Base-by-base conservation (phyloP, 1,140 invertebrate species). In the Hydropsyche tenuis region DNA sequence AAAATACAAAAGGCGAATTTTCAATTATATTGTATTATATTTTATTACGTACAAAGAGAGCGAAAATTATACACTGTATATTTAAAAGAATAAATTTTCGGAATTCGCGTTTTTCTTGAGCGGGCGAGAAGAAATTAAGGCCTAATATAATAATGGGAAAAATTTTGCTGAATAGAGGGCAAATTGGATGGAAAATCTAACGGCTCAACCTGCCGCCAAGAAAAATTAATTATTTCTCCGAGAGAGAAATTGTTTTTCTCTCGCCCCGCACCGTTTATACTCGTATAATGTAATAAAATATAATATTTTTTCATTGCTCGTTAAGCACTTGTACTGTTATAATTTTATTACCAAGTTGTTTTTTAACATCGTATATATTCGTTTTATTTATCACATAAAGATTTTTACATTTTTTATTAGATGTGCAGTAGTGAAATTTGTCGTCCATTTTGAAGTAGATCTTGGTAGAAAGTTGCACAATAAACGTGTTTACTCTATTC, bases 401-500 rank as follows among this genome's bases (percentile, higher is more conserved):
- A 37, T 4, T 37, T 4, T 37, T 3, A 4, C 9, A 37, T 37
- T 4, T 37, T 37, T 37, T 37, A 37, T 37, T 56, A 5, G 1
- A 22, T 56, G 18, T 22, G 18, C 20, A n/a, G 14, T 48, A 48
- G 4, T 48, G 45, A 48, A 48, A 14, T 27, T 20, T 4, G 4
- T 53, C 42, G 64, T 60, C 75, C 75, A 76, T 76, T 72, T 76
- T 76, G 75, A 68, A 76, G 43, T 65, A 30, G 16, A 20, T 65
- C 42, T 43, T 42, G 12, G 27, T 66, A 66, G 18, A 60, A 73
- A 76, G 72, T 76, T 76, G 75, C 68, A 73, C 72, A 73, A 76
- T 73, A 73, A 76, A 76, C 73, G 73, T 69, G 68, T 69, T 76
- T 69, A 73, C 75, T 72, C 75, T 72, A 56, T 12, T 20, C 25